Evolutionary conservation across 2,113 vertebrate genomes (phyloP), one percentile per base, ranked within the genome.

Genomic region (Vanacampus margaritifer): DNA sequence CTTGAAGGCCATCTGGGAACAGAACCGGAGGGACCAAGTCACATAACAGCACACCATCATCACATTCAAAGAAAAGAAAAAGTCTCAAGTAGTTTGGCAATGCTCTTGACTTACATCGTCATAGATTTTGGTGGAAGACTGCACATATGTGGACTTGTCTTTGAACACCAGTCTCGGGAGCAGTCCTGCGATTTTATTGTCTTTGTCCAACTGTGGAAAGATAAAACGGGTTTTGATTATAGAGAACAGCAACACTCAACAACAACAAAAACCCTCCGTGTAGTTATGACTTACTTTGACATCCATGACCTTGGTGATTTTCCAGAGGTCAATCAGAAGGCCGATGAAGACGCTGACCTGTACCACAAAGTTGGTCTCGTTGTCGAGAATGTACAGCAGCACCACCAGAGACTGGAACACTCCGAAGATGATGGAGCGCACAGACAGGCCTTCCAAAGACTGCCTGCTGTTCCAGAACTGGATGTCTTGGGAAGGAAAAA

Each of bases 391-490:
- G 80, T 98, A 98, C 4, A 98, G 94, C 6, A 98, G 91, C 17
- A 98, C 96, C 1, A 98, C 94, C 0, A 95, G 88, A 0, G 96
- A 98, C 89, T 98, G 96, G 83, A 98, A 98, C 0, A 98, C 96
- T 0, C 96, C 95, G 0, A 98, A 98, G 80, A 95, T 93, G 46
- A 98, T 96, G 0, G 96, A 98, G 60, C 96, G 95, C 62, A 98
- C 96, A 0, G 96, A 98, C 5, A 98, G 91, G 0, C 96, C 96
- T 75, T 98, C 96, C 43, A 98, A 84, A n/a, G 96, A 98, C 70
- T 98, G 96, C 24, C 96, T 91, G 79, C 95, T 98, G 85, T 97
- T 98, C 96, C 96, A 98, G 86, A 98, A 98, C 87, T 98, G 96
- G 90, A 98, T 98, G 56, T 98, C 96, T 98, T 32, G 84, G 10